Evolutionary conservation across 2,113 vertebrate species (phyloP), one percentile per base, ranked within the genome.

Genomic region (Chloropsis cyanopogon): DNA sequence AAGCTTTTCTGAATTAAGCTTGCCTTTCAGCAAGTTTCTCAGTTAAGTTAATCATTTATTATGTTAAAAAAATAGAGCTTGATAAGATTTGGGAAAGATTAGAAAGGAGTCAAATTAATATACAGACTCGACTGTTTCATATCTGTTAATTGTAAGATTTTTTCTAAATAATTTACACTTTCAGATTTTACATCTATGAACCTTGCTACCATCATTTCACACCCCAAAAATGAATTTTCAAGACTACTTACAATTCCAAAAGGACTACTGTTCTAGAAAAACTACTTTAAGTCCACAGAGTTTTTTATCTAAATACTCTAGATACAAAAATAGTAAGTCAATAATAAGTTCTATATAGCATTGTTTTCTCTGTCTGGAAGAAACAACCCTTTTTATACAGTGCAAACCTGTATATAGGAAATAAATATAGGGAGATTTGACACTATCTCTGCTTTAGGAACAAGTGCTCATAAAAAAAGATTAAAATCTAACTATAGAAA

Each of bases 201-300:
- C 6, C 15, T 68, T 31, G 18, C 9, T 59, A 24, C 18, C 33
- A 24, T 24, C 4, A 56, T 70, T 75, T 85, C 24, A 44, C 6
- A 1, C 0, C 4, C 1, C 14, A 8, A 29, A 33, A 80, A 46
- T 1, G 3, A 11, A 57, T 59, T 50, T 68, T 3, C 4, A 83
- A 65, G 15, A 4, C 23, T 72, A n/a, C 6, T 14, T 37, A n/a
- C 4, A 25, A 66, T 49, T 78, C 42, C 23, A 66, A 4, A 28
- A 53, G 31, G 18, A 46, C 4, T 35, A 20, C 2, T 86, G 9
- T 15, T 64, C 11, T 24, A 59, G 37, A 53, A 69, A 35, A 25
- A 25, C 8, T 28, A 7, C 13, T 47, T 1, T 33, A 24, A 50
- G 5, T 54, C 33, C 20, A 16, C 4, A 31, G 1, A 24, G 11